Percentiles rank a stretch among this genome's conserved stretches.
phyloP scores from a whole-genome alignment of 2,888 invertebrate genomes.

The Stenolophus ochropezus region DNA sequence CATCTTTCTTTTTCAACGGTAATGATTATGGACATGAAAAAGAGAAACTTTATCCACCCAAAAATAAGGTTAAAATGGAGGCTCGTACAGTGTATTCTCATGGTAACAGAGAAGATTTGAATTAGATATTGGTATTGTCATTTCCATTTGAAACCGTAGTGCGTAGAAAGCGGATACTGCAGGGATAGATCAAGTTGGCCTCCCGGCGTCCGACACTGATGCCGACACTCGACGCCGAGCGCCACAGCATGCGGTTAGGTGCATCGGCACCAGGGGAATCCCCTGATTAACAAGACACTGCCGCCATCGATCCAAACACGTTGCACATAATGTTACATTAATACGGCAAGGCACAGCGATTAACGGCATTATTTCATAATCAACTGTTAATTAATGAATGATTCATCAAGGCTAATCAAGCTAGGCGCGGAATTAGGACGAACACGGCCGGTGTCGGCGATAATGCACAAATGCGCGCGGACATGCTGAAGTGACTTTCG shows the following conservation, averaged over 20 bases:
- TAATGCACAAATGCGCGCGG: constrained; percentile 11
- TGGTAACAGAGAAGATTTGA: background rate
- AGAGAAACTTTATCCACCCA: no score
- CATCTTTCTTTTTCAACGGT: no score
- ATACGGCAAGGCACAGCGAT: constrained; percentile 23
- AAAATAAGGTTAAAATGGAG: no score
- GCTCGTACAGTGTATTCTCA: no score
- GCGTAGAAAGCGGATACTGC: background rate
- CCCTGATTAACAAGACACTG: constrained; percentile 41
- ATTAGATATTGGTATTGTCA: background rate
- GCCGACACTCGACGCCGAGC: background rate
- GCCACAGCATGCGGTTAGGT: background rate
- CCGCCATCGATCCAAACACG: constrained; percentile 4
- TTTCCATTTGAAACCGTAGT: background rate
- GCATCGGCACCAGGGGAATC: constrained; percentile 2
- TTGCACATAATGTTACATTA: constrained; percentile 28
- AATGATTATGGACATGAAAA: no score
- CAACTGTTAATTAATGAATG: constrained; percentile 47
- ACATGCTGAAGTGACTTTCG: constrained; percentile 28
- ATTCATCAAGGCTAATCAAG: constrained; percentile 45
- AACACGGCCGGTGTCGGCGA: background rate
- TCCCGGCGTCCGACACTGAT: background rate
- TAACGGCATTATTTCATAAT: constrained; percentile 50
- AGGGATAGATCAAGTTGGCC: background rate
- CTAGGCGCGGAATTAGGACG: constrained; percentile 23